These are phyloP conservation scores for Nowickia ferox DNA, from an alignment of 2,888 invertebrate species.

Conservation along the genomic window DNA sequence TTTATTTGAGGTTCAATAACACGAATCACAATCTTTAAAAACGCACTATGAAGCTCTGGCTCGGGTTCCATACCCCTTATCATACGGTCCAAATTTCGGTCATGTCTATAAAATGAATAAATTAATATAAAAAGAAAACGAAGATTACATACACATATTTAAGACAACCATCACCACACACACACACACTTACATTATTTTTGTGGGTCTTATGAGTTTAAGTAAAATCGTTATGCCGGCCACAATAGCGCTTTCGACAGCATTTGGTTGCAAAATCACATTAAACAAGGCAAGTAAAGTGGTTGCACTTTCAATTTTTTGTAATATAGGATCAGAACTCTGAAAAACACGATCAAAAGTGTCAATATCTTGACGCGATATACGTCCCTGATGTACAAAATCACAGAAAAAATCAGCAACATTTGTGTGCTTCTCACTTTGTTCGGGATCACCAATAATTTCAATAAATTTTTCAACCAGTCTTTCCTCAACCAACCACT, in stretches of 20 bases:
- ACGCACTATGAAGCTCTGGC: slow-evolving; percentile 85
- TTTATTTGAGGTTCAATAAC: slow-evolving; percentile 88
- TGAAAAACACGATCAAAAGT: slow-evolving; percentile 81
- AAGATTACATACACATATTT: too few relatives aligned
- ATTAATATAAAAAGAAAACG: background rate
- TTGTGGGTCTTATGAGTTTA: slow-evolving; percentile 85
- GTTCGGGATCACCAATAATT: slow-evolving; percentile 86
- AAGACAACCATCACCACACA: background rate
- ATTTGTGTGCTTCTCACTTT: slow-evolving; percentile 92
- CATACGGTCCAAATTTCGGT: slow-evolving; percentile 81
- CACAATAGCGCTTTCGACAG: slow-evolving; percentile 88
- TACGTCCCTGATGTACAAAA: slow-evolving; percentile 88
- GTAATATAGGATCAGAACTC: slow-evolving; percentile 87
- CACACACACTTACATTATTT: slow-evolving; percentile 77
- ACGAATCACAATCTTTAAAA: slow-evolving; percentile 86
- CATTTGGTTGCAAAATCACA: slow-evolving; percentile 88
- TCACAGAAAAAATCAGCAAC: slow-evolving; percentile 95
- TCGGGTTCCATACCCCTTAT: slow-evolving; percentile 82
- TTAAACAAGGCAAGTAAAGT: slow-evolving; percentile 88
- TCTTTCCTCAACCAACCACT: slow-evolving; percentile 96
- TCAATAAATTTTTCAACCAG: slow-evolving; percentile 91
- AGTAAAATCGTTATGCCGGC: slow-evolving; percentile 92
- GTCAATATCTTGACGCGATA: slow-evolving; percentile 85
- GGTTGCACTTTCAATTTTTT: slow-evolving; percentile 87
- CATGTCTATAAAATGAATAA: slow-evolving; percentile 77